Base-by-base conservation (phyloP, 1,140 invertebrate genomes). In the Homalodisca vitripennis region DNA sequence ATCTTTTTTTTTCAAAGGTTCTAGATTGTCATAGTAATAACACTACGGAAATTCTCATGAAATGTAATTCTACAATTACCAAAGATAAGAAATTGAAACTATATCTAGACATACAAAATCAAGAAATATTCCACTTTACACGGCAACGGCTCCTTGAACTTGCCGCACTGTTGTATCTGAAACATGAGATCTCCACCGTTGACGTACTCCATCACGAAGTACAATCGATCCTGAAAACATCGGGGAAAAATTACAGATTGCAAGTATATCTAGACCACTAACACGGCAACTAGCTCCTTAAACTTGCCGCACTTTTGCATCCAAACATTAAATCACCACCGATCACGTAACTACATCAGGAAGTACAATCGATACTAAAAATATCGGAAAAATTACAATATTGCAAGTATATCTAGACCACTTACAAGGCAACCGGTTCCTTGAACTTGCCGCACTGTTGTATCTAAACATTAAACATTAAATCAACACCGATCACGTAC, bases 201-300 rank as follows among this genome's bases (percentile, higher is more conserved):
- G 12, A 99, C 96, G 80, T 98, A 99, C 79, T 99, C 98, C 98
- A 99, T 99, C 1, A 99, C 98, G 82, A 99, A 99, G 82, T 98
- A 99, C n/a, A 99, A 84, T 1, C 97, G 93, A 81, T 99, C 97
- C 95, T 97, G 79, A 85, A 85, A 74, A 73, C n/a, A n/a, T n/a
- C n/a, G n/a, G n/a, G n/a, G 6, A 41, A 41, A 6, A 41, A 17
- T 41, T 10, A 41, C 6, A 17, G 6, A 41, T 41, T 10, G 17
- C 6, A 6, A 41, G 6, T 17, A 41, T 10, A 6, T 41, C 6
- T 10, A 41, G 6, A 41, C 6, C 72, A 88, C 94, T 89, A 87
- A 98, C 95, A 98, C 96, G 75, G 98, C 97, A 64, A 99, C 96
- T 12, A 97, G 98, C 79, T 99, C 98, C 80, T 99, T 99, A 80